Evolutionary conservation across 2,797 vertebrate genomes (phyloP).

Genomic region (Ibycter americanus): DNA sequence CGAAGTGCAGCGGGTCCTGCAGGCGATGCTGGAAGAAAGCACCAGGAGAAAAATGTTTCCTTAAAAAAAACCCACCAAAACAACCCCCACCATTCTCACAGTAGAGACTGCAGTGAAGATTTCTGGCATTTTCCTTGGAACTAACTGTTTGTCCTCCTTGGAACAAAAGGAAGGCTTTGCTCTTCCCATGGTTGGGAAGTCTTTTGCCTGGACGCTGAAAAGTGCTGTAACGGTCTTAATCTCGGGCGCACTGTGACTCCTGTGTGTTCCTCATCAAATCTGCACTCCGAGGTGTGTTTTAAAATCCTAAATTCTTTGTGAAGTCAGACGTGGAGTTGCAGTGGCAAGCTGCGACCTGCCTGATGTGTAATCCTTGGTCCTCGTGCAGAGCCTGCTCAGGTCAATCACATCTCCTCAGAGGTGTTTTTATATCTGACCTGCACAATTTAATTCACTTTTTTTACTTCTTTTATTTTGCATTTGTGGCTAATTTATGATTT

Average conservation of each 20-base stretch:
- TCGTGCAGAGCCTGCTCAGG: neutral
- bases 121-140: neutral
- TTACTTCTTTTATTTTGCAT: neutral
- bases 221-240: neutral
- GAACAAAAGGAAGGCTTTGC: neutral
- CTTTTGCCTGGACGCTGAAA: neutral
- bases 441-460: neutral
- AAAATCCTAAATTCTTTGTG: neutral
- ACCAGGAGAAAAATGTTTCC: neutral
- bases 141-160: neutral
- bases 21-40: neutral
- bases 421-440: neutral
- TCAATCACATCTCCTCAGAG: neutral
- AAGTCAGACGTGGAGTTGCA: neutral
- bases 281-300: no score
- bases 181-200: neutral
- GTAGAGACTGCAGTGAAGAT: neutral
- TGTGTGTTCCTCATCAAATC: neutral
- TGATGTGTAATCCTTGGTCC: neutral
- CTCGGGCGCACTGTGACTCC: neutral
- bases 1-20: neutral
- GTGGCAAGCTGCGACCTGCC: neutral
- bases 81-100: neutral
- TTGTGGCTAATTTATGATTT: neutral
- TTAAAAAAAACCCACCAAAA: neutral